phyloP scores from a whole-genome alignment of 2,113 vertebrate species.

The Prunella himalayana region DNA sequence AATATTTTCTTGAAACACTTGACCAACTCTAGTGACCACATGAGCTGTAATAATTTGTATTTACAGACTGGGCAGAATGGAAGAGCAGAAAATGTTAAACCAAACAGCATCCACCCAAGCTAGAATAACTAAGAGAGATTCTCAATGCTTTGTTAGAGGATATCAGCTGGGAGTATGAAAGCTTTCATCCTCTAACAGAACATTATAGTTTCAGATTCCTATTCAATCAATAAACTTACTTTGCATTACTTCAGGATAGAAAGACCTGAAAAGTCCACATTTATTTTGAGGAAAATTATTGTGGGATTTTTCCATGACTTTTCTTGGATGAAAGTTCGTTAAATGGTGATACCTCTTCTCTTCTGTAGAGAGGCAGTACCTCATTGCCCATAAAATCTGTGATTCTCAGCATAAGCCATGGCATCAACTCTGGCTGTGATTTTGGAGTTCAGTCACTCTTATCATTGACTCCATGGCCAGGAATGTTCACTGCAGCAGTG shows the following conservation, averaged over 20 bases:
- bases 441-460: neutral
- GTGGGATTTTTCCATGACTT: neutral
- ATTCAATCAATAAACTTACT: neutral
- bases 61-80: neutral
- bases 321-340: neutral
- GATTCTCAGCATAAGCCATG: neutral
- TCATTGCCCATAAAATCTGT: neutral
- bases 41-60: constrained; percentile 8
- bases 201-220: neutral
- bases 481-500: neutral
- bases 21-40: neutral
- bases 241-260: neutral
- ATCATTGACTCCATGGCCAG: neutral
- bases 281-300: neutral
- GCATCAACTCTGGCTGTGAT: neutral
- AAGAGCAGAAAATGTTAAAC: constrained; percentile 11
- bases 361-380: neutral
- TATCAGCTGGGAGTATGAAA: neutral
- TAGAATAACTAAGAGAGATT: neutral
- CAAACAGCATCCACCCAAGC: constrained; percentile 1
- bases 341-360: neutral
- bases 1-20: constrained; percentile 27
- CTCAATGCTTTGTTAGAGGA: neutral
- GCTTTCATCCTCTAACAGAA: neutral
- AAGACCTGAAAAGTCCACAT: neutral